Percentiles rank a stretch among this genome's conserved stretches.
Conservation (phyloP, 2,113 vertebrate species). For the Ariopsis seemanni region DNA sequence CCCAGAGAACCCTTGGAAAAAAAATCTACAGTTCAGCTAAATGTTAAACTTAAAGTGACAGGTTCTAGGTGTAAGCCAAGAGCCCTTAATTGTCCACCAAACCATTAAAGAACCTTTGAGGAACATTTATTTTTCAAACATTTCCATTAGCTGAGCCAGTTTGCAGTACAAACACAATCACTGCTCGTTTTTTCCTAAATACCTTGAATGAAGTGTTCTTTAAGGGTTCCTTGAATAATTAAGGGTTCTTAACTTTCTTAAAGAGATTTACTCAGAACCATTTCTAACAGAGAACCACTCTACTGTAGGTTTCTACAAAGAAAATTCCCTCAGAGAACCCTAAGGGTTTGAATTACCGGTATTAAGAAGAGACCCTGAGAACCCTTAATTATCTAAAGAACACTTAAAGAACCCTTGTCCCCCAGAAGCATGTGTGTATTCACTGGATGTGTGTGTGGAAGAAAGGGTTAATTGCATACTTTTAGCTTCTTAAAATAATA, state of each 20-base stretch:
- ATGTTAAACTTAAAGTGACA: not conserved
- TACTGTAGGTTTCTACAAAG: not conserved
- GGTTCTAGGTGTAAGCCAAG: not conserved
- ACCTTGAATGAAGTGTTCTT: not conserved
- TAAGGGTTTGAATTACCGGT: not conserved
- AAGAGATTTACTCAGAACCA: not conserved
- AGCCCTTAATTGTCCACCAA: not conserved
- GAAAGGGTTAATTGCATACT: not conserved
- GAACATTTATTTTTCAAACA: not conserved
- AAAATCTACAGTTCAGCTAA: not conserved
- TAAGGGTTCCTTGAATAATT: not conserved
- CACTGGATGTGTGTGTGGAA: not conserved
- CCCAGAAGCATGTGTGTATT: not conserved
- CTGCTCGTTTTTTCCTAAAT: not conserved
- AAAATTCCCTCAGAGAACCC: not conserved
- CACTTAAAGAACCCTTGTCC: not conserved
- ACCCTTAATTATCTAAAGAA: not conserved
- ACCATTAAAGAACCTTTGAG: not conserved
- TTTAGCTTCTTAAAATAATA: not conserved
- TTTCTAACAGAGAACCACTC: not conserved
- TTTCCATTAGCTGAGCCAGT: not conserved
- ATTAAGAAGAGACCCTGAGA: not conserved
- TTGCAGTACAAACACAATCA: not conserved
- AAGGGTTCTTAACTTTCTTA: not conserved
- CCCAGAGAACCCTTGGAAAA: not conserved